phyloP scores from a whole-genome alignment of 2,888 invertebrate genomes.

The Leuctra nigra region DNA sequence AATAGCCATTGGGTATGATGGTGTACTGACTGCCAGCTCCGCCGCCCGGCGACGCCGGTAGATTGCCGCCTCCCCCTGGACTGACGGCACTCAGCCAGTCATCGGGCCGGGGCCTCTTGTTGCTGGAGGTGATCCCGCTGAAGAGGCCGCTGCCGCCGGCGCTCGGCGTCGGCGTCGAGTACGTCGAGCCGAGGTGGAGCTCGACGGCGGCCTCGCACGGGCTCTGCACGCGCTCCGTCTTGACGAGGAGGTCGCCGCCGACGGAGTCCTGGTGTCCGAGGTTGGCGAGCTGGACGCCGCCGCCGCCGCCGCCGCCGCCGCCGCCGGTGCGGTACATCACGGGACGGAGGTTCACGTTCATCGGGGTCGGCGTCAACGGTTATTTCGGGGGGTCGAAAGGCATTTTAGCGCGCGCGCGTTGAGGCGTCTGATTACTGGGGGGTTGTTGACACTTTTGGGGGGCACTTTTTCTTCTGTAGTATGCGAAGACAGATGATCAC shows the following conservation, averaged over 20 bases:
- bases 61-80: slow-evolving; percentile 43
- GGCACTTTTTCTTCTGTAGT: too few relatives aligned
- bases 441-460: too few relatives aligned
- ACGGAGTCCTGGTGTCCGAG: not conserved
- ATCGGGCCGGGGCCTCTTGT: slow-evolving; percentile 49
- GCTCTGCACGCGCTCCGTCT: slow-evolving; percentile 41
- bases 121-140: slow-evolving; percentile 39
- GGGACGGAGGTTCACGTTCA: slow-evolving; percentile 61
- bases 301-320: slow-evolving; percentile 29
- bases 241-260: slow-evolving; percentile 35
- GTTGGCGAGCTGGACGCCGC: slow-evolving; percentile 29
- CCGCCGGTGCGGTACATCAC: slow-evolving; percentile 49
- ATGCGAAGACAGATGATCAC: too few relatives aligned
- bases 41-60: slow-evolving; percentile 51
- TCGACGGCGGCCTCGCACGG: slow-evolving; percentile 32
- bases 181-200: slow-evolving; percentile 29
- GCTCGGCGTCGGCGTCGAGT: slow-evolving; percentile 35
- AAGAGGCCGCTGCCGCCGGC: slow-evolving; percentile 33
- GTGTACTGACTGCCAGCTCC: slow-evolving; percentile 48
- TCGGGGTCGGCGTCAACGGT: slow-evolving; percentile 34
- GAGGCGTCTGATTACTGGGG: too few relatives aligned
- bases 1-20: slow-evolving; percentile 61
- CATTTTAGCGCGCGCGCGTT: too few relatives aligned
- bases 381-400: too few relatives aligned
- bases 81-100: slow-evolving; percentile 60